These are phyloP conservation scores for Gouania willdenowi DNA, from an alignment of 2,797 vertebrate genomes.

Conservation along the genomic window DNA sequence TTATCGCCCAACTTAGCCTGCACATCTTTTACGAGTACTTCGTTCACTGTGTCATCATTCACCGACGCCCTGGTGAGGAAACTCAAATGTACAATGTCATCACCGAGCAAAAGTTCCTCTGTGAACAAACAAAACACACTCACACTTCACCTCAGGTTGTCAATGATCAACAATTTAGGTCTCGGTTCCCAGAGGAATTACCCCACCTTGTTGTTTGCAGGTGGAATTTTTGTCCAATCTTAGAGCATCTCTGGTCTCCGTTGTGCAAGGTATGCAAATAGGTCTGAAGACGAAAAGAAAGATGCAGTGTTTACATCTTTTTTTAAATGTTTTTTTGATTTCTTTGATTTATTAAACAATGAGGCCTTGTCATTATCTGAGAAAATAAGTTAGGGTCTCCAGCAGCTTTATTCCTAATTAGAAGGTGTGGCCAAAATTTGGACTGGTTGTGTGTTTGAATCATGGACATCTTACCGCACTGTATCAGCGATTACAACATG, in stretches of 20 bases:
- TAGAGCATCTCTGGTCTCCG: conserved; percentile 51
- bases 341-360: too few species aligned
- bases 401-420: too few species aligned
- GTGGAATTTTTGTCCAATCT: conserved; percentile 21
- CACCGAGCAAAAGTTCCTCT: conserved; percentile 46
- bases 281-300: conserved; percentile 31
- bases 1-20: conserved; percentile 30
- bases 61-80: conserved; percentile 55
- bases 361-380: too few species aligned
- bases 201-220: conserved; percentile 56
- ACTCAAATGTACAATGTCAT: conserved; percentile 14
- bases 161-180: too few species aligned
- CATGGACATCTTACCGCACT: conserved; percentile 2
- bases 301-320: too few species aligned
- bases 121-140: conserved; percentile 7
- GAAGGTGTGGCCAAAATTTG: too few species aligned
- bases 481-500: conserved; percentile 8
- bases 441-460: too few species aligned
- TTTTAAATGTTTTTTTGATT: not conserved
- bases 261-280: conserved; percentile 66
- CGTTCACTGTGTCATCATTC: rapidly evolving
- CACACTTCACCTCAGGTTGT: too few species aligned
- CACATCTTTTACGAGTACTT: conserved; percentile 8
- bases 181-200: too few species aligned
- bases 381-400: too few species aligned